Evolutionary conservation across 2,113 vertebrate species (phyloP), one percentile per base, ranked within the genome.

Genomic region (Natator depressus): DNA sequence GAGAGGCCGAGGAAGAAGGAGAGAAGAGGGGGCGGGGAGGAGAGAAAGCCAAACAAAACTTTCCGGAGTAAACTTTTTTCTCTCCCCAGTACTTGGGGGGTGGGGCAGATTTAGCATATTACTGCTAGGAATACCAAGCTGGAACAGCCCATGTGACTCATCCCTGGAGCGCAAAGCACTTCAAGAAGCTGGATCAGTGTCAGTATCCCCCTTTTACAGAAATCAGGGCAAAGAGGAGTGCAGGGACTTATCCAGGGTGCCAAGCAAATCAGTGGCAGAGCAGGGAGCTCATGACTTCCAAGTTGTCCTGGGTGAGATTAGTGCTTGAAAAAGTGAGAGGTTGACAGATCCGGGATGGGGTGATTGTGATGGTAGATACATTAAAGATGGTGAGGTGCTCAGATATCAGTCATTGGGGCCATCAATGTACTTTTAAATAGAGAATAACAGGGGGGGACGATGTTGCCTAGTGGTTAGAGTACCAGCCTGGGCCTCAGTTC

Each of bases 1-100:
- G 72, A 82, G 91, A 38, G 25, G 88, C 88, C 6, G 80, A 25
- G 91, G 84, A 62, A n/a, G 76, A 49, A 54, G 17, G n/a, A 46
- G 11, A 20, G 82, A 57, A 14, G 46, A 89, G 93, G 87, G 90
- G 85, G 93, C 53, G 86, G 90, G 92, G 94, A 95, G 88, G n/a
- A 1, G 1, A 2, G 25, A 50, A 1, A 0, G 54, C 29, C 42
- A 76, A 72, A 95, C 84, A 90, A 93, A 93, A 87, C 90, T 94
- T 95, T 7, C 88, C 1, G 4, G 9, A 19, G 5, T 38, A 38
- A 38, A 72, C 65, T 69, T 72, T 72, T 38, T 72, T 38, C 65
- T 72, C n/a, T 38, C 65, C 8, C 65, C 19, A 72, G 10, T 27
- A 3, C 22, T 29, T 46, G 12, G 42, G 75, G 25, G 42, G 38